Base-by-base conservation (phyloP, 2,888 invertebrate species). In the Monopis laevigella region DNA sequence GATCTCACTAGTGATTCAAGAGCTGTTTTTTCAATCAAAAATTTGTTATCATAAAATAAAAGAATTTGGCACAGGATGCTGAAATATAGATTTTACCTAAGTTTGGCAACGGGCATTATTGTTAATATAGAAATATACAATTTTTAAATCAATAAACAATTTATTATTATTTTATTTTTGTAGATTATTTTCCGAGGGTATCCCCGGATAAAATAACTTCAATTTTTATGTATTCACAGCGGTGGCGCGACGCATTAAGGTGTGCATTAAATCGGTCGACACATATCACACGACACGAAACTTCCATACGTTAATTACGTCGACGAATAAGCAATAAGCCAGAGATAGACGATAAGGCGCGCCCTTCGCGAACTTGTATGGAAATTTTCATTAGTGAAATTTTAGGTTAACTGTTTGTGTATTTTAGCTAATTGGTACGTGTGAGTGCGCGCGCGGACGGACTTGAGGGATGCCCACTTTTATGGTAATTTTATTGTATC, bases 301-400 rank as follows among this genome's bases (percentile, higher is more conserved):
- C 58, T 52, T 47, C 53, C 59, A 58, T 54, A 59, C 58, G 52
- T 65, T 75, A 74, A 72, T 75, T 70, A 67, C 59, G 51, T 51
- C 50, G 51, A 53, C 54, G 47, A 54, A 60, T 42, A 26, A 63
- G 55, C 62, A 62, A 64, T 71, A 67, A 74, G 70, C 69, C 61
- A 53, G 58, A 64, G 73, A 75, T 73, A 68, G 54, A 50, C 62
- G 75, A 75, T 74, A 75, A 74, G 78, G 72, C 66, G 72, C 69
- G 59, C 70, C 75, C 56, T 48, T 53, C 49, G 51, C 55, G 47
- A 45, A 48, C 48, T 53, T 56, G 54, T 58, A 65, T 64, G 65
- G 65, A 65, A 71, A 71, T 71, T 69, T 77, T 75, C 77, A 78
- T 77, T 75, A 75, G 71, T 65, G 56, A 69, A 70, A 67, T 71